Evolutionary conservation across 2,113 vertebrate genomes (phyloP).

Genomic region (Megaptera novaeangliae): DNA sequence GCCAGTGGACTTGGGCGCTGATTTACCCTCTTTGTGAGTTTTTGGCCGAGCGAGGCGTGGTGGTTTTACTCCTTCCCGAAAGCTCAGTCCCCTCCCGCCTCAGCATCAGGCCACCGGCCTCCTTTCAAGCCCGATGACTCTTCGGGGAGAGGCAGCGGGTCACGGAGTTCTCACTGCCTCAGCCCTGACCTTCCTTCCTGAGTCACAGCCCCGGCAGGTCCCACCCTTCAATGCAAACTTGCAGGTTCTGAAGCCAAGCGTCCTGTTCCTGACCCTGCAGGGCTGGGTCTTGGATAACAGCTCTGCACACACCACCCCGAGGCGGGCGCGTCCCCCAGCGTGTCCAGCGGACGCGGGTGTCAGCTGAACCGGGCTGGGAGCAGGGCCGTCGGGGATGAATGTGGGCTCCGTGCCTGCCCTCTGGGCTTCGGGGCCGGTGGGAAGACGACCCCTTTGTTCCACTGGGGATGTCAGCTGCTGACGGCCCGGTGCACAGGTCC

Average conservation of each 20-base stretch:
- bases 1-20: accelerated
- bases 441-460: background rate
- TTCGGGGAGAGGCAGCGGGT: background rate
- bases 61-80: background rate
- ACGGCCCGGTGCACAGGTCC: accelerated
- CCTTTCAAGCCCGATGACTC: background rate
- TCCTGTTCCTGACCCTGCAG: background rate
- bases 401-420: background rate
- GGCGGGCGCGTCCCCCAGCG: background rate
- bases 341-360: accelerated
- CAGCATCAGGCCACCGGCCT: background rate
- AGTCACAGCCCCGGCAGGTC: background rate
- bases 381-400: background rate
- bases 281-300: background rate
- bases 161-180: background rate
- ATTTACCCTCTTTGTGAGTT: accelerated
- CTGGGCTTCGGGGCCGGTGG: accelerated
- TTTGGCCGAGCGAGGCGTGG: accelerated
- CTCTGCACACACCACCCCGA: accelerated
- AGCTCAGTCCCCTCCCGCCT: too few species aligned
- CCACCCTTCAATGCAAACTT: accelerated
- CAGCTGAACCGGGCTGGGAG: accelerated
- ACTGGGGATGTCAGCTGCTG: background rate
- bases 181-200: background rate
- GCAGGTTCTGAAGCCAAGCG: background rate